Evolutionary conservation across 2,888 invertebrate genomes (phyloP).

Genomic region (Glomeris marginata): DNA sequence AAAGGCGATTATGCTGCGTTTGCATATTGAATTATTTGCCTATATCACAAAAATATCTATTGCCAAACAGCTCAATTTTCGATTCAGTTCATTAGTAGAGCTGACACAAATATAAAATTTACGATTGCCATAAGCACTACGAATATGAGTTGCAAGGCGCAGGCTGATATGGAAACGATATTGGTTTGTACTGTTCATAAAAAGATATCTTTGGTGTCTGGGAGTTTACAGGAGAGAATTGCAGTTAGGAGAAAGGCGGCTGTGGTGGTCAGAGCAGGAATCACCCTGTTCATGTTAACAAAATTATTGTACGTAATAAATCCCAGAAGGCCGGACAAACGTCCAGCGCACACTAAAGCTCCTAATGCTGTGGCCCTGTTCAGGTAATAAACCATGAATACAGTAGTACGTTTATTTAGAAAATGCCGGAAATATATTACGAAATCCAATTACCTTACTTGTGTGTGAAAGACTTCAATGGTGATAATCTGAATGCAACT

Average conservation of each 20-base stretch:
- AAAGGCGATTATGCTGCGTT: too few species aligned
- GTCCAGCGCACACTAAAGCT: slow-evolving; percentile 31
- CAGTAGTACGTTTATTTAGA: not conserved
- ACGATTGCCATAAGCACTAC: too few species aligned
- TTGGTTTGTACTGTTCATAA: slow-evolving; percentile 22
- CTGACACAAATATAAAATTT: too few species aligned
- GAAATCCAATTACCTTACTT: slow-evolving; percentile 24
- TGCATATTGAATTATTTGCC: too few species aligned
- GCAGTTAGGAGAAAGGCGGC: slow-evolving; percentile 31
- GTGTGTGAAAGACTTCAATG: slow-evolving; percentile 35
- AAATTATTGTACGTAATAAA: slow-evolving; percentile 32
- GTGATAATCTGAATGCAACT: slow-evolving; percentile 34
- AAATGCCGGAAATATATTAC: not conserved
- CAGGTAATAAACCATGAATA: not conserved
- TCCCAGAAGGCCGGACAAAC: slow-evolving; percentile 33
- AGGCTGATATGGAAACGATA: not conserved
- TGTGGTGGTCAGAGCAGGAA: slow-evolving; percentile 33
- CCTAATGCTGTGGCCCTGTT: slow-evolving; percentile 34
- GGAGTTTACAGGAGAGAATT: slow-evolving; percentile 30
- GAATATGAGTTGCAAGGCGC: too few species aligned
- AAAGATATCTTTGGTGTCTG: slow-evolving; percentile 33
- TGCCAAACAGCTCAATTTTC: too few species aligned
- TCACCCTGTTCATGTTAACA: slow-evolving; percentile 29
- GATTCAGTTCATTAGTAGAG: too few species aligned
- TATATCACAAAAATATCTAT: too few species aligned